A percentile compares a stretch with the other conserved stretches of the same genome.
These are phyloP conservation scores for Lycopodina hypogea DNA, from an alignment of 37 sponge, comb jelly and placozoan species.

Conservation along the genomic window DNA sequence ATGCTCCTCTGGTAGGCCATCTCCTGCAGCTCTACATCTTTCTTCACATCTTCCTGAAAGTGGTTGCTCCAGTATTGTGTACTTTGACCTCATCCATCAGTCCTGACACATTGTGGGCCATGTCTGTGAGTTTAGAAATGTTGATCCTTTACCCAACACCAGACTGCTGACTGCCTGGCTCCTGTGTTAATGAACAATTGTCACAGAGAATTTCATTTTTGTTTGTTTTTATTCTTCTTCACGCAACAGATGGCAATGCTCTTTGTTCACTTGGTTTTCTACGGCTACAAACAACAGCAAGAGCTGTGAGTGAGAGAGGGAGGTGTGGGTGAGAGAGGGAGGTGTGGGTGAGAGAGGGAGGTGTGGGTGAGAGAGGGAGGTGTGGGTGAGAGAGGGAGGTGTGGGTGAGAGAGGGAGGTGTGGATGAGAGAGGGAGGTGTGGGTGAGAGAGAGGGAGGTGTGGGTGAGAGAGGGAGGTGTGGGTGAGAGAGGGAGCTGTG, in stretches of 20 bases:
- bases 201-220: not conserved
- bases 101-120: constrained; percentile 79
- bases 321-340: no score
- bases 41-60: constrained; percentile 45
- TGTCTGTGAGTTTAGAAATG: constrained; percentile 56
- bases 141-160: no score
- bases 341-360: no score
- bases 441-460: no score
- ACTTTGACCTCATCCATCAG: constrained; percentile 81
- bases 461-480: no score
- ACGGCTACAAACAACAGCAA: constrained; percentile 30
- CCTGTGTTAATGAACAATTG: not conserved
- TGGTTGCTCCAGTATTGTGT: constrained; percentile 59
- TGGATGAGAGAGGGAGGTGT: no score
- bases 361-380: no score
- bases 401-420: no score
- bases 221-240: not conserved
- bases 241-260: constrained; percentile 37
- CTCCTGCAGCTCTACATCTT: constrained; percentile 22
- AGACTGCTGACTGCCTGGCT: not conserved
- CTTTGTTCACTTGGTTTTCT: constrained; percentile 52
- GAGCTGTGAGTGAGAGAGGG: not conserved
- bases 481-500: no score
- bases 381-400: no score
- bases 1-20: no score